Evolutionary conservation across 2,797 vertebrate genomes (phyloP).

Genomic region (Sorex maritimensis): DNA sequence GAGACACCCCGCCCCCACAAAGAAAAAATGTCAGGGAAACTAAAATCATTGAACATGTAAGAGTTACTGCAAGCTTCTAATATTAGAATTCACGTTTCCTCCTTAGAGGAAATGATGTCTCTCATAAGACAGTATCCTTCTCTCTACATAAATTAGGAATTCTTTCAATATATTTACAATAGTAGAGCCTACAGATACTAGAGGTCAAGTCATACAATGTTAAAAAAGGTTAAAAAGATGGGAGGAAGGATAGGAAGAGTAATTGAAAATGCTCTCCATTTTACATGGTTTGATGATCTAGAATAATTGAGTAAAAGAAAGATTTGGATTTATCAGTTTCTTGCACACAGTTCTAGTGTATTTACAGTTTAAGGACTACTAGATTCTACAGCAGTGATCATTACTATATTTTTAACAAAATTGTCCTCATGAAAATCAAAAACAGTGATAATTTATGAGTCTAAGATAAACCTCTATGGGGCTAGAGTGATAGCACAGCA

Average conservation of each 20-base stretch:
- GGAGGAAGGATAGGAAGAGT: neutral
- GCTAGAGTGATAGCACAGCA: too few species aligned
- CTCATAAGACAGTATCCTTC: neutral
- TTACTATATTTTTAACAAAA: neutral
- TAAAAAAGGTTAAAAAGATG: neutral
- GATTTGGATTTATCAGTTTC: conserved; percentile 15
- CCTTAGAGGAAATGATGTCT: neutral
- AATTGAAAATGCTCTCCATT: conserved; percentile 18
- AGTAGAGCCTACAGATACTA: neutral
- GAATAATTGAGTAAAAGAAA: neutral
- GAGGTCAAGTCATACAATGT: neutral
- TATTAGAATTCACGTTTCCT: neutral
- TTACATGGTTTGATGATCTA: neutral
- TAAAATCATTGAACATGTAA: neutral
- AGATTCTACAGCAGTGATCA: neutral
- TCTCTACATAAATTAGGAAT: neutral
- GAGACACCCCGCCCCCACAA: too few species aligned
- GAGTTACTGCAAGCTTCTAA: conserved; percentile 5
- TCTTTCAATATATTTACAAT: neutral
- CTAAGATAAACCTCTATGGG: neutral
- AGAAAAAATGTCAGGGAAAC: neutral
- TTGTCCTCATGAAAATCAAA: neutral
- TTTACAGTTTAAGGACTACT: neutral
- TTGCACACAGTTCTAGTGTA: neutral
- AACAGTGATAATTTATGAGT: neutral